These are phyloP conservation scores for Caranx ignobilis DNA, from an alignment of 2,113 vertebrate genomes.

Conservation along the genomic window DNA sequence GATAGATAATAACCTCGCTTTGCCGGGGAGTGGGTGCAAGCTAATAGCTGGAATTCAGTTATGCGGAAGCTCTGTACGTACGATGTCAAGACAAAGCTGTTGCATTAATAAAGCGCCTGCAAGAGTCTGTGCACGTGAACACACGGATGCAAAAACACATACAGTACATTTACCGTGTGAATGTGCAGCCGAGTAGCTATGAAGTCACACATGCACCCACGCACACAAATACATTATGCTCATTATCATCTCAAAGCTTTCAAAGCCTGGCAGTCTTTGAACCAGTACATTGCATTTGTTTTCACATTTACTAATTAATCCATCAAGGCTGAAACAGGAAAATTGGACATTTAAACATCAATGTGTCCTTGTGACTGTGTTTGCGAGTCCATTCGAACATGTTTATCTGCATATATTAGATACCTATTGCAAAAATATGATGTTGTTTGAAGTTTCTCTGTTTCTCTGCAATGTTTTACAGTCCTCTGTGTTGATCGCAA, in stretches of 20 bases:
- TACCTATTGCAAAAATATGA: neutral
- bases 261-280: slow-evolving; percentile 31
- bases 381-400: neutral
- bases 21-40: neutral
- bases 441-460: neutral
- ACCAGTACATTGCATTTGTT: slow-evolving; percentile 44
- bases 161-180: slow-evolving; percentile 14
- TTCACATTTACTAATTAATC: slow-evolving; percentile 51
- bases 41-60: slow-evolving; percentile 43
- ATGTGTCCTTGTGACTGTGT: neutral
- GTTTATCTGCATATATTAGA: neutral
- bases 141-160: neutral
- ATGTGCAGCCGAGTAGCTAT: neutral
- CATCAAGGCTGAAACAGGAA: slow-evolving; percentile 34
- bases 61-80: neutral
- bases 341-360: slow-evolving; percentile 35
- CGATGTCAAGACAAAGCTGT: neutral
- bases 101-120: neutral
- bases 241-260: slow-evolving; percentile 45
- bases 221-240: neutral
- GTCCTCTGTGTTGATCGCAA: slow-evolving; percentile 46
- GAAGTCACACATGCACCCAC: neutral
- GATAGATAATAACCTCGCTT: slow-evolving; percentile 54
- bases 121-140: neutral
- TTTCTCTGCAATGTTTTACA: neutral